Percentiles rank a stretch among this genome's conserved stretches.
phyloP scores from a whole-genome alignment of 2,888 invertebrate species.

The Rotaria magnacalcarata region DNA sequence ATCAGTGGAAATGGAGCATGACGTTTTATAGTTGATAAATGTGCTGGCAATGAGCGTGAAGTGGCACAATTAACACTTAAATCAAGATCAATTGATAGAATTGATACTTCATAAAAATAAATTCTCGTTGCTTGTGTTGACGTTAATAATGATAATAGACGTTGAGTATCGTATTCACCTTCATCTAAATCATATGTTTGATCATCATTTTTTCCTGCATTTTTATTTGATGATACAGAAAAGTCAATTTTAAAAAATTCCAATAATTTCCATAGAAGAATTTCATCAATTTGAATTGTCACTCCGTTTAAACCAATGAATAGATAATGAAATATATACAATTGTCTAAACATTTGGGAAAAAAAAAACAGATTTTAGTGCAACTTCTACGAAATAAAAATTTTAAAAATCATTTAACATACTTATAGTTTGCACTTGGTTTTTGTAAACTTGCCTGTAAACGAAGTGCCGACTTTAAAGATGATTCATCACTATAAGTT shows the following conservation, averaged over 20 bases:
- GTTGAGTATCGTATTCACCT: constrained; percentile 74
- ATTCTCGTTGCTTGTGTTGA: constrained; percentile 35
- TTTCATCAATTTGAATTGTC: constrained; percentile 80
- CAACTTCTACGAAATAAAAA: too few relatives aligned
- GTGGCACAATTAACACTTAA: constrained; percentile 40
- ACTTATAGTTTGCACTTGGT: constrained; percentile 41
- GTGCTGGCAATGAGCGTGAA: constrained; percentile 71
- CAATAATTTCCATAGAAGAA: constrained; percentile 70
- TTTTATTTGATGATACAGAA: not conserved
- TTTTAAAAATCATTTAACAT: not conserved
- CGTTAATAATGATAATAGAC: constrained; percentile 15
- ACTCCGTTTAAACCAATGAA: constrained; percentile 76
- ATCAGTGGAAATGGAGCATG: constrained; percentile 80
- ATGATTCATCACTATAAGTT: not conserved
- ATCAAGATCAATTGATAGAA: constrained; percentile 30
- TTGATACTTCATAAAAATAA: constrained; percentile 45
- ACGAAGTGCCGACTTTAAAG: not conserved
- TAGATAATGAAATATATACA: constrained; percentile 65
- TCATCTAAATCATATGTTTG: constrained; percentile 67
- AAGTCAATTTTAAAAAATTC: constrained; percentile 54
- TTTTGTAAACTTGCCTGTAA: constrained; percentile 46
- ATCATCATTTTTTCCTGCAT: constrained; percentile 60
- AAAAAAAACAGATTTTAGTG: constrained; percentile 37
- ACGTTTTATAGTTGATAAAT: constrained; percentile 75
- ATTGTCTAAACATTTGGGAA: constrained; percentile 38